Conservation (phyloP, 2,888 invertebrate genomes). For the Homarus gammarus region DNA sequence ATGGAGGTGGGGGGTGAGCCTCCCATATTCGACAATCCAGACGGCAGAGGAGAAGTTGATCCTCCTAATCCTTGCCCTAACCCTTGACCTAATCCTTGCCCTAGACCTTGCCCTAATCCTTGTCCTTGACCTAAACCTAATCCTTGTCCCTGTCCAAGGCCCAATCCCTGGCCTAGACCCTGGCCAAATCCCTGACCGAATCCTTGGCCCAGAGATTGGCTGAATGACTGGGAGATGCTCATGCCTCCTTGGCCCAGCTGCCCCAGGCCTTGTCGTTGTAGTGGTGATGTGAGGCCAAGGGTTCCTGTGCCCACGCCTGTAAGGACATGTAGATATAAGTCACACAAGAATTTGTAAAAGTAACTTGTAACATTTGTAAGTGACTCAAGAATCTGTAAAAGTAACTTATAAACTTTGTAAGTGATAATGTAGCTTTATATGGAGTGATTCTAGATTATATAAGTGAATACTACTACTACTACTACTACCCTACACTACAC, state of each 20-base stretch:
- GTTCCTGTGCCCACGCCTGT: constrained; percentile 71
- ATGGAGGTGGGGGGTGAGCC: constrained; percentile 60
- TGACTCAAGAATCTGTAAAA: too few species aligned
- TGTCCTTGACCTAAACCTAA: constrained; percentile 30
- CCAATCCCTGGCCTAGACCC: constrained; percentile 56
- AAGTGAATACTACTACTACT: too few species aligned
- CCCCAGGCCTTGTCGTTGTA: constrained; percentile 69
- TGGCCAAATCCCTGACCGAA: constrained; percentile 68
- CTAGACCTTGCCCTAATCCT: constrained; percentile 40
- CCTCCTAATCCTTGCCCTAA: constrained; percentile 63
- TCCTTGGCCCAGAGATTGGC: constrained; percentile 63
- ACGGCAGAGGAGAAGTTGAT: constrained; percentile 59
- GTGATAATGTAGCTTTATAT: too few species aligned
- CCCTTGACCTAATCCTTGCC: constrained; percentile 57
- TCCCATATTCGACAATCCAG: constrained; percentile 65
- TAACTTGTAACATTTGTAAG: too few species aligned
- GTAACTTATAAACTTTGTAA: too few species aligned
- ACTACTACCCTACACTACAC: too few species aligned
- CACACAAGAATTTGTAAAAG: too few species aligned
- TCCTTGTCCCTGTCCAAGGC: constrained; percentile 58
- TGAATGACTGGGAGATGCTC: constrained; percentile 71
- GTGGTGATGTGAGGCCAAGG: constrained; percentile 65
- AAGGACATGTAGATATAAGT: neutral
- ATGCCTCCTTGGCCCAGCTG: constrained; percentile 70
- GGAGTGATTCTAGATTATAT: too few species aligned